Evolutionary conservation across 37 sponge, comb jelly and placozoan genomes (phyloP).

Genomic region (Aplysina aerophoba): DNA sequence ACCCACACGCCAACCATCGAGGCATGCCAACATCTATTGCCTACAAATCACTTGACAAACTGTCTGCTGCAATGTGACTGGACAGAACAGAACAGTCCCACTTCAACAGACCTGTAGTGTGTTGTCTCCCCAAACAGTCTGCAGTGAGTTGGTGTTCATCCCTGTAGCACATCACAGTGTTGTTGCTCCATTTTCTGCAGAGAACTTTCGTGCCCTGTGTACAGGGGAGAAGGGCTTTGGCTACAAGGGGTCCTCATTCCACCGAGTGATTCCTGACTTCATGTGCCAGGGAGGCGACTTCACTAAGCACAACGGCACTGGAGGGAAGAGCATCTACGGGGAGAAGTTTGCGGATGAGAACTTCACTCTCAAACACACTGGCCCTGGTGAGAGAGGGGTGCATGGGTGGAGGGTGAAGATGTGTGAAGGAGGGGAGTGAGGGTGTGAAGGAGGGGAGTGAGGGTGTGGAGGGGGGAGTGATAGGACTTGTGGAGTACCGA

Average conservation of each 20-base stretch:
- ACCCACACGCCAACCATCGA: too few species aligned
- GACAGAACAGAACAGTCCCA: too few species aligned
- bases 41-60: too few species aligned
- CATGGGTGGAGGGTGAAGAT: not conserved
- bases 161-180: too few species aligned
- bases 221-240: slow-evolving; percentile 90
- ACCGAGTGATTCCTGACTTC: slow-evolving; percentile 73
- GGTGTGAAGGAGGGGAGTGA: not conserved
- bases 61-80: too few species aligned
- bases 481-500: too few species aligned
- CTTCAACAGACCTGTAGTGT: too few species aligned
- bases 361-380: slow-evolving; percentile 87
- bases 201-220: slow-evolving; percentile 89
- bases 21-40: too few species aligned
- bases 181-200: slow-evolving; percentile 37
- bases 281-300: slow-evolving; percentile 84
- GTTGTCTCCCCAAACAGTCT: too few species aligned
- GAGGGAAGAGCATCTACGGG: slow-evolving; percentile 94
- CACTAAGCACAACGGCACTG: slow-evolving; percentile 73
- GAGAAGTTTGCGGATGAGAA: slow-evolving; percentile 90
- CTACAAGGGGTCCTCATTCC: slow-evolving; percentile 69
- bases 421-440: not conserved
- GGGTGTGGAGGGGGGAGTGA: not conserved
- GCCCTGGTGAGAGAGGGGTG: slow-evolving; percentile 30
- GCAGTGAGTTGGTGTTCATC: too few species aligned